Base-by-base conservation (phyloP, 2,113 vertebrate genomes). In the Trachemys scripta region DNA sequence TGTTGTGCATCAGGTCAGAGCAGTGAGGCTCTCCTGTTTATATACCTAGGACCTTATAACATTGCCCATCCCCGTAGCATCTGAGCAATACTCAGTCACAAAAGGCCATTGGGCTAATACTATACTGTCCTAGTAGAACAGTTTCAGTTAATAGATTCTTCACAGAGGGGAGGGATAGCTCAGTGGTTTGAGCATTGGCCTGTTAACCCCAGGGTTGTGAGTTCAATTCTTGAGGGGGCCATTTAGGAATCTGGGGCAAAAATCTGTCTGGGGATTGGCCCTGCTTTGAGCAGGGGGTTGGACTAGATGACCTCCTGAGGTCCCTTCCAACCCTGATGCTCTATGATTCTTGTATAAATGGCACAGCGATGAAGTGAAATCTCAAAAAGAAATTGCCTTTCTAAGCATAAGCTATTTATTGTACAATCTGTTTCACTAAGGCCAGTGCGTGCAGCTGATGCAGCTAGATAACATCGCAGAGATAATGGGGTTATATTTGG, bases 361-460 rank as follows among this genome's bases (percentile, higher is more conserved):
- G n/a, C 50, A 5, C 17, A 82, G 79, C 51, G 65, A 82, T 84
- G 53, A 54, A 95, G 87, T 19, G 90, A 81, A 92, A 69, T 22
- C 42, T 54, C 82, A 50, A n/a, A 86, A 75, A 88, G 62, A 88
- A 94, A 93, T n/a, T 54, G 57, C 49, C 92, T 95, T 27, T 90
- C 95, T 16, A 57, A 45, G 20, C 35, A 69, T 93, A 82, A 86
- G 47, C 27, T 93, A 85, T 90, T 96, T 90, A 91, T 57, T 10
- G 54, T 72, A 76, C 85, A 54, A 90, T 80, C 5, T 75, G 6
- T 22, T 88, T 85, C 86, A 20, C 27, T 57, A 19, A 81, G 80
- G 49, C 25, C 79, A 84, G 50, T 80, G 47, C 42, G 89, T 80
- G 75, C 82, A 81, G 80, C 81, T 88, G 53, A 38, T 22, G 10